phyloP scores from a whole-genome alignment of 2,113 vertebrate species.

The Chloroceryle aenea region DNA sequence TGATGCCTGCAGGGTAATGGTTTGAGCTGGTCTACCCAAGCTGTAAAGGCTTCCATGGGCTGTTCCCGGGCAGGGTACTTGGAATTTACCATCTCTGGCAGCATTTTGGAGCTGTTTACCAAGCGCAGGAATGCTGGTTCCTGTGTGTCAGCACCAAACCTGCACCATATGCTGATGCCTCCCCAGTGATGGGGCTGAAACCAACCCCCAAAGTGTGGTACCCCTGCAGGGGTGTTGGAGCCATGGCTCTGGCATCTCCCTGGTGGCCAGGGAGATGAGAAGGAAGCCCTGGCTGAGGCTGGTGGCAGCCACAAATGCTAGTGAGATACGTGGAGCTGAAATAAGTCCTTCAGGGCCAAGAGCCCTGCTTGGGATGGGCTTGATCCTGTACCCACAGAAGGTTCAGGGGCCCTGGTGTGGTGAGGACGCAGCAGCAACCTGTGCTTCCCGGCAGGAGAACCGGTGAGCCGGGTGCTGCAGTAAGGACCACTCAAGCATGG shows the following conservation, averaged over 20 bases:
- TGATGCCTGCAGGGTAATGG: neutral
- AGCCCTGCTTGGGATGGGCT: neutral
- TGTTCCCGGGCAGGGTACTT: neutral
- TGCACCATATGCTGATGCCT: neutral
- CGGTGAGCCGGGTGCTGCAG: neutral
- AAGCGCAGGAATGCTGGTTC: neutral
- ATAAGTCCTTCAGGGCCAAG: neutral
- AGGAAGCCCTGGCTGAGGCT: neutral
- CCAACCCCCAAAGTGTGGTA: neutral
- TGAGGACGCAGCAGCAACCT: neutral
- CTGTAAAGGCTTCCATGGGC: neutral
- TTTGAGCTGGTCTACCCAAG: neutral
- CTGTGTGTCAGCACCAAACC: neutral
- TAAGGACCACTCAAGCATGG: rapidly evolving
- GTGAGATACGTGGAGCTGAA: neutral
- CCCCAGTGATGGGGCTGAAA: neutral
- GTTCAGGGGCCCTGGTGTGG: rapidly evolving
- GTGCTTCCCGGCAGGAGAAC: neutral
- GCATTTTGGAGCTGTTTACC: neutral
- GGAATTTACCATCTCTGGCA: neutral
- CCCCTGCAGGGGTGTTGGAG: neutral
- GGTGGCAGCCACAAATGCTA: neutral
- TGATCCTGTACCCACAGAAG: rapidly evolving
- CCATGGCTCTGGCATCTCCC: neutral
- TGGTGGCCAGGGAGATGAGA: neutral